Conservation (phyloP, 2,113 vertebrate species). For the Dasypus novemcinctus region DNA sequence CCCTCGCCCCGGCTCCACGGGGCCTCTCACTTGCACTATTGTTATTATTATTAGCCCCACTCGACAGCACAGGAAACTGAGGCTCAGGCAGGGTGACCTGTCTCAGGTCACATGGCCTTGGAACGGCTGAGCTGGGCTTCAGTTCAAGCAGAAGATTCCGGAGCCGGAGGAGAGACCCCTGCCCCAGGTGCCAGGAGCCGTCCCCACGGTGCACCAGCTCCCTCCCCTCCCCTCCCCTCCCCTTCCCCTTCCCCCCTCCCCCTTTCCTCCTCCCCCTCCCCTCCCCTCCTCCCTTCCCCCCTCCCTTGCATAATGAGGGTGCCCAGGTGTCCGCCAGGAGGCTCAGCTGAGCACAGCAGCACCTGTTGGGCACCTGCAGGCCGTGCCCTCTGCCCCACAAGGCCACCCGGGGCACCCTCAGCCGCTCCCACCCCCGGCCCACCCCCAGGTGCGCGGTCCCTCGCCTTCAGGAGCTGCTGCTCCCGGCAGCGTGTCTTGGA, state of each 20-base stretch:
- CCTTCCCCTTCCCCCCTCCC: neutral
- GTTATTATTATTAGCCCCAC: neutral
- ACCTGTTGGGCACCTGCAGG: neutral
- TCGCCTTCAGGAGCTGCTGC: slow-evolving; percentile 31
- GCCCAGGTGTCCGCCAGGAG: accelerated
- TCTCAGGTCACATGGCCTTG: neutral
- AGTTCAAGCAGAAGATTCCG: neutral
- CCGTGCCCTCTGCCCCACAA: too few species aligned
- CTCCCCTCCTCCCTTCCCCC: too few species aligned
- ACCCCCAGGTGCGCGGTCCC: slow-evolving; percentile 9
- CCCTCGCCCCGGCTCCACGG: too few species aligned
- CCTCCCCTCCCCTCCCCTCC: neutral
- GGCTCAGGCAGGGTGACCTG: neutral
- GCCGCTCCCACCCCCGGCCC: neutral
- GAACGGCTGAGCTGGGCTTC: neutral
- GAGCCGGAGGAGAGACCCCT: neutral
- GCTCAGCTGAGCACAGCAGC: neutral
- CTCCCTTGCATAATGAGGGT: neutral
- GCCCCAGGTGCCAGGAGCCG: accelerated
- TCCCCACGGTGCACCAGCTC: accelerated
- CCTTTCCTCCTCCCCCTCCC: too few species aligned
- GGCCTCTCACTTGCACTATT: too few species aligned
- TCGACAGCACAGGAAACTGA: neutral
- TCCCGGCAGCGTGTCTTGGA: slow-evolving; percentile 22
- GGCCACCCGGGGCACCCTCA: accelerated